These are phyloP conservation scores for Zaprionus gabonicus DNA, from an alignment of 1,140 invertebrate species.

Conservation along the genomic window DNA sequence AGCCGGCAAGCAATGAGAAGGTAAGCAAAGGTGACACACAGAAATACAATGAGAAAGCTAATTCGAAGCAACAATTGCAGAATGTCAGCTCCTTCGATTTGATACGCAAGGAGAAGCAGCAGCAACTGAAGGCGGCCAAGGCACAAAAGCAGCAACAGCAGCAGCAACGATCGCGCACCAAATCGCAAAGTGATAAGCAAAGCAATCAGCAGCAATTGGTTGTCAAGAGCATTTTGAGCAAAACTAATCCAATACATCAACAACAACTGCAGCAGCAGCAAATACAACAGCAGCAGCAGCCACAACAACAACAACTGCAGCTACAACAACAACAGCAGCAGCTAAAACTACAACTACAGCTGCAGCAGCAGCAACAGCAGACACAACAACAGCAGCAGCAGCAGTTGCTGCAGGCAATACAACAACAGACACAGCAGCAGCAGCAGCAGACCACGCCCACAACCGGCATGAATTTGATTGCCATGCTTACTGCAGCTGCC, in stretches of 20 bases:
- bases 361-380: too few relatives aligned
- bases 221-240: slow-evolving; percentile 47
- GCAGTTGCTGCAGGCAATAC: slow-evolving; percentile 9
- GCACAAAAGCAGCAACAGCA: slow-evolving; percentile 60
- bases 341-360: slow-evolving; percentile 34
- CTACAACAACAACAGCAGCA: slow-evolving; percentile 15
- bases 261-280: slow-evolving; percentile 34
- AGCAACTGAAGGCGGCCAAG: slow-evolving; percentile 69
- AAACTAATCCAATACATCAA: slow-evolving; percentile 21
- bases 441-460: slow-evolving; percentile 54
- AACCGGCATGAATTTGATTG: slow-evolving; percentile 70
- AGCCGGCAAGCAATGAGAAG: slow-evolving; percentile 69
- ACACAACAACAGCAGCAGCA: slow-evolving; percentile 18
- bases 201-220: slow-evolving; percentile 53
- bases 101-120: slow-evolving; percentile 81
- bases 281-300: slow-evolving; percentile 9
- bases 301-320: slow-evolving; percentile 21
- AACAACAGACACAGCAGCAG: slow-evolving; percentile 39
- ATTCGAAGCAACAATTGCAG: slow-evolving; percentile 41
- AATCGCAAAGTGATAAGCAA: slow-evolving; percentile 75
- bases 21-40: slow-evolving; percentile 36
- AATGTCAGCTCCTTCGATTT: slow-evolving; percentile 83
- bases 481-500: slow-evolving; percentile 70
- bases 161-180: slow-evolving; percentile 60
- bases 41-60: slow-evolving; percentile 6